Percentiles rank a stretch among this genome's conserved stretches.
phyloP scores from a whole-genome alignment of 2,797 vertebrate genomes.

The Parauchenoglanis ngamensis region DNA sequence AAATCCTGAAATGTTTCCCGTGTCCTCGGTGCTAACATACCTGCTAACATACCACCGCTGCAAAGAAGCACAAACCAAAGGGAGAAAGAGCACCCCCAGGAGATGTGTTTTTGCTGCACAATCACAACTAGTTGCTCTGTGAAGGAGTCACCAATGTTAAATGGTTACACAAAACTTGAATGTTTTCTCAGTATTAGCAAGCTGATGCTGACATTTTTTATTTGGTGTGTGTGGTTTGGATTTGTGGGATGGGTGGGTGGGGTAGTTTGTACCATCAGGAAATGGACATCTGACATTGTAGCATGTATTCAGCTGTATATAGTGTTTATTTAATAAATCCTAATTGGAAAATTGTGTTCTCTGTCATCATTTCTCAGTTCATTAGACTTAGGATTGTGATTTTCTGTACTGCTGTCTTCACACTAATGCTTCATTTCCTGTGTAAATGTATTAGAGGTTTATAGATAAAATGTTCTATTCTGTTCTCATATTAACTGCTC shows the following conservation, averaged over 20 bases:
- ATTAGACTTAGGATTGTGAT: neutral
- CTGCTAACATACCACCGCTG: slow-evolving; percentile 65
- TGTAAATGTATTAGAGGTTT: neutral
- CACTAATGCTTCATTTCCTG: neutral
- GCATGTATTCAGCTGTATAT: slow-evolving; percentile 79
- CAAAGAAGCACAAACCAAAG: slow-evolving; percentile 84
- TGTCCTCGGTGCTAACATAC: slow-evolving; percentile 72
- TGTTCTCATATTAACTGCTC: neutral
- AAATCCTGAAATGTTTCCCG: slow-evolving; percentile 59
- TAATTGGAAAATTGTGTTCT: slow-evolving; percentile 53
- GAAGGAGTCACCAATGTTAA: slow-evolving; percentile 74
- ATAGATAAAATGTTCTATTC: neutral
- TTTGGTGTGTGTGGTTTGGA: slow-evolving; percentile 12
- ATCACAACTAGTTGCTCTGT: slow-evolving; percentile 70
- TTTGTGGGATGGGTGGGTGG: slow-evolving; percentile 46
- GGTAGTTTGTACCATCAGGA: slow-evolving; percentile 56
- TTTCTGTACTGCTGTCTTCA: neutral
- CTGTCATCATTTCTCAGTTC: slow-evolving; percentile 6
- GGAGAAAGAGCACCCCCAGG: slow-evolving; percentile 74
- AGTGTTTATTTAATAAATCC: slow-evolving; percentile 78
- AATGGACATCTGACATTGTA: slow-evolving; percentile 72
- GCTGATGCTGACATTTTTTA: slow-evolving; percentile 65
- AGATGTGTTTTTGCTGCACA: slow-evolving; percentile 75
- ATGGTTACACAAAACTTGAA: slow-evolving; percentile 71
- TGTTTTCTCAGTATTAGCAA: slow-evolving; percentile 76